Base-by-base conservation (phyloP, 2,888 invertebrate species). In the Spodoptera littoralis region DNA sequence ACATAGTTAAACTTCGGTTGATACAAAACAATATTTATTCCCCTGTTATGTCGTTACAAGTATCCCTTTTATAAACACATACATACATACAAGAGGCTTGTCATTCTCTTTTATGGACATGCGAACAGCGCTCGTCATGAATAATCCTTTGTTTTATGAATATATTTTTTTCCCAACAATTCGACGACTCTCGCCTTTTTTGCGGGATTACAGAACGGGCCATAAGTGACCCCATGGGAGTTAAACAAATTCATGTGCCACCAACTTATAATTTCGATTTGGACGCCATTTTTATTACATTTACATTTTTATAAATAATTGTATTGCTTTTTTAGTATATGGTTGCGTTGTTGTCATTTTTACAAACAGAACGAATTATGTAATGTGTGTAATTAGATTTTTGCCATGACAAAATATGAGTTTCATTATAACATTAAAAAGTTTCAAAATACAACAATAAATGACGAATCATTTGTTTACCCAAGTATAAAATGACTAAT, bases 61-160 rank as follows among this genome's bases (percentile, higher is more conserved):
- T 47, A 61, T 44, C 30, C 60, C 51, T 57, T 60, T 70, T 65
- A 24, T 70, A 36, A 36, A 36, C 9, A 36, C 68, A 60, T 67
- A 65, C 67, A 75, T 71, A 78, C 71, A 65, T 57, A 53, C 24
- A 45, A 53, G 30, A 49, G 54, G 49, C 67, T 57, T 77, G 67
- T 65, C 76, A 65, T 78, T 71, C 72, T 43, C 47, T 65, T 76
- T 74, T 76, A 76, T 76, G 71, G 67, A 67, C 67, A 76, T 49
- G 62, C 64, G 65, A 68, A 71, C 64, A 68, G 43, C 65, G 58
- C 64, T 71, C 55, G 64, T 76, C 79, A 78, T 76, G 76, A 76
- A 76, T 76, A 78, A 77, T 71, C 76, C 78, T 77, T 75, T 76
- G 76, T 68, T 77, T 71, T 63, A 71, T 71, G 61, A 43, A 48